Evolutionary conservation across 2,888 invertebrate species (phyloP).

Genomic region (Mycalesis mineus): DNA sequence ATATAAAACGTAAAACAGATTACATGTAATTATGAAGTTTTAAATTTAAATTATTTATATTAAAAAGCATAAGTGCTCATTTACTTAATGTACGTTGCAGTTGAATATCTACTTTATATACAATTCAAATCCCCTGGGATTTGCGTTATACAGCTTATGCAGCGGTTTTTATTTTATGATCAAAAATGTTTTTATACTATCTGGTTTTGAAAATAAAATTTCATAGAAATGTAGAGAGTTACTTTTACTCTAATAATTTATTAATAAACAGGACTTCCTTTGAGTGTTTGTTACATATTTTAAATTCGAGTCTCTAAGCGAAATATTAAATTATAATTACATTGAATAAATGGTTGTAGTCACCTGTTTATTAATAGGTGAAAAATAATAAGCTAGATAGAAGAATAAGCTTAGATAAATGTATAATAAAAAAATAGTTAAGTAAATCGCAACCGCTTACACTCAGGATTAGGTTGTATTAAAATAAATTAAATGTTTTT

Average conservation of each 20-base stretch:
- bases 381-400: no score
- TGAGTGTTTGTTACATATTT: no score
- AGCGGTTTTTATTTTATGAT: background rate
- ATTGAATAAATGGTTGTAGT: no score
- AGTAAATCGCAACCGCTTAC: no score
- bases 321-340: no score
- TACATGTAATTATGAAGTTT: background rate
- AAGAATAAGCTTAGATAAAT: no score
- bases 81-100: constrained; percentile 27
- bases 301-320: no score
- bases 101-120: constrained; percentile 19
- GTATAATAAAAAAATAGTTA: no score
- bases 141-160: constrained; percentile 11
- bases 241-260: background rate
- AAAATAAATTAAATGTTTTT: no score
- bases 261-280: background rate
- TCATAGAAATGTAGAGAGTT: background rate
- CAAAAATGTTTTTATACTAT: background rate
- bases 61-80: constrained; percentile 23
- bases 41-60: constrained; percentile 12
- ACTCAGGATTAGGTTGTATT: no score
- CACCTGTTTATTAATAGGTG: no score
- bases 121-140: constrained; percentile 19
- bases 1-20: no score
- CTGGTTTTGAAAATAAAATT: background rate